Evolutionary conservation across 2,113 vertebrate genomes (phyloP), one percentile per base, ranked within the genome.

Genomic region (Zapus hudsonius): DNA sequence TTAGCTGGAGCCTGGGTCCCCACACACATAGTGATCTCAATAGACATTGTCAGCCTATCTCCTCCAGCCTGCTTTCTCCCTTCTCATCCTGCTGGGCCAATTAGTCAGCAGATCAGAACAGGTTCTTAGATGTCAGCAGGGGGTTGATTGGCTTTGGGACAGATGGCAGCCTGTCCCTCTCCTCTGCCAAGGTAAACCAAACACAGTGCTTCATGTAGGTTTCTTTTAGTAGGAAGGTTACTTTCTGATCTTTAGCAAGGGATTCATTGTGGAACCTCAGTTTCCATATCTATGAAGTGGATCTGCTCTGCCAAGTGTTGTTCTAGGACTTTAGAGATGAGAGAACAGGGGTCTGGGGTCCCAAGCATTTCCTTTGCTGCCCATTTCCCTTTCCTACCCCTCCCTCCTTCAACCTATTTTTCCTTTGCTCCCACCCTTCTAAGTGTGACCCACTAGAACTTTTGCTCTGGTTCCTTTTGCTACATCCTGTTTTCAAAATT

Each of bases 401-500:
- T 13, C 19, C 4, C 7, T 16, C 19, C 4, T 29, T 76, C 38
- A 16, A 19, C n/a, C n/a, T n/a, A n/a, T n/a, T 42, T 9, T 31
- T 38, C 31, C 64, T 29, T 33, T 33, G 27, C 27, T 11, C 9
- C 20, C 42, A 29, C 10, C n/a, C 27, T 44, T 31, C 40, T 84
- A 13, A n/a, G 19, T 80, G 7, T 84, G 64, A 70, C 19, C 57
- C 36, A 15, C 25, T 81, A 4, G 78, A 69, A 11, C 4, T 87
- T 61, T 70, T 79, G 27, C 36, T 90, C 12, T 81, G 66, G 64
- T 27, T 87, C 16, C 16, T 75, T 85, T 85, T 75, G 7, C 70
- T 79, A 83, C 12, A 91, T 67, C 44, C 64, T 78, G 29, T 82
- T 84, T 93, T 44, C 63, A 87, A 80, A 93, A 67, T 91, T 16